Evolutionary conservation across 2,888 invertebrate genomes (phyloP), one percentile per base, ranked within the genome.

Genomic region (Mesorhabditis sp.): DNA sequence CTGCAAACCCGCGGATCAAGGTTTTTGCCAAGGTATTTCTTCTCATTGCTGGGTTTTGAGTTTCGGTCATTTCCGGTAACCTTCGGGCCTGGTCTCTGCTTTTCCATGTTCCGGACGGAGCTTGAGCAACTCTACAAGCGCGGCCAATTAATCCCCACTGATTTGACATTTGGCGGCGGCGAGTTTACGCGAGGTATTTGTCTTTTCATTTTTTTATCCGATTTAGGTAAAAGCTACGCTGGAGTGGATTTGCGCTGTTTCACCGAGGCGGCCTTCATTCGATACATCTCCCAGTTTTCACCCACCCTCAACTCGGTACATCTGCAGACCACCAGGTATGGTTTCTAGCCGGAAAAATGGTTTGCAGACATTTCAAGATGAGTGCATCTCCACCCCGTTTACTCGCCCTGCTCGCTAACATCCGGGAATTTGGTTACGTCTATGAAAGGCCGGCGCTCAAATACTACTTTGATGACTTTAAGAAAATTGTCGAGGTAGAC

Each of bases 291-390:
- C n/a, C 68, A 68, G n/a, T 72, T 79, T 61, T 71, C 74, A 15
- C 79, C 79, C 28, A 73, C 75, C 67, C 69, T 79, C 7, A 75
- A 76, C 66, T 77, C 77, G 67, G 70, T 79, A 43, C 79, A 79
- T 62, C 65, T 79, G 58, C 67, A 72, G 5, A 77, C 79, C n/a
- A 75, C 76, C 0, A 76, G 75, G 79, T 77, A 63, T 10, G 4
- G 10, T 67, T n/a, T n/a, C 43, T 44, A n/a, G n/a, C 5, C 4
- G n/a, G 15, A 58, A 4, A 58, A 4, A 4, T 65, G 13, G 45
- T 4, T 43, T 70, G 43, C 68, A 79, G 79, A 69, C 67, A 76
- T 28, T 79, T 79, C 74, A 73, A 74, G 67, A 70, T 71, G 7
- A 72, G 65, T 45, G 64, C 71, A 4, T 66, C 70, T 15, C 71